These are phyloP conservation scores for Monochamus alternatus DNA, from an alignment of 2,888 invertebrate genomes.

Conservation along the genomic window DNA sequence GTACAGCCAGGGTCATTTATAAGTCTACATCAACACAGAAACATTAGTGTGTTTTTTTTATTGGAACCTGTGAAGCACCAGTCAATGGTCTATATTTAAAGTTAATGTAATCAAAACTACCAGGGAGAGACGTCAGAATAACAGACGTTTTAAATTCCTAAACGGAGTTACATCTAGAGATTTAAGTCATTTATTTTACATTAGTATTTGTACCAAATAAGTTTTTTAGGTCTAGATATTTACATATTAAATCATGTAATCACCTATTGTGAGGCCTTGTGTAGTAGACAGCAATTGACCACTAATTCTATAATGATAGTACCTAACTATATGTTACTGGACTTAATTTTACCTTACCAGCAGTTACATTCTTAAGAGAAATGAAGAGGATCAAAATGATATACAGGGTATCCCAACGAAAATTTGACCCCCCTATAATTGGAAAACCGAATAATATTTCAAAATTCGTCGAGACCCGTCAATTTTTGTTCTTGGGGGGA, in stretches of 20 bases:
- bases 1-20: constrained; percentile 35
- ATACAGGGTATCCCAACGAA: too few species aligned
- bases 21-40: constrained; percentile 40
- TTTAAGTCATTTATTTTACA: constrained; percentile 34
- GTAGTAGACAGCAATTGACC: background rate
- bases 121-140: constrained; percentile 11
- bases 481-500: too few species aligned
- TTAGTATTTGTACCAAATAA: constrained; percentile 20
- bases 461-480: too few species aligned
- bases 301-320: constrained; percentile 10
- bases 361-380: background rate
- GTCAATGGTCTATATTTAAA: constrained; percentile 34
- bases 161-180: constrained; percentile 26
- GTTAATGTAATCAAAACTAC: constrained; percentile 35
- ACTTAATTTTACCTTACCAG: background rate
- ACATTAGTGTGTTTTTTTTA: constrained; percentile 31
- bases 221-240: constrained; percentile 16
- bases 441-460: too few species aligned
- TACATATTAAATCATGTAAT: constrained; percentile 27
- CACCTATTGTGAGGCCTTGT: background rate
- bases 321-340: background rate
- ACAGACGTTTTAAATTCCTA: constrained; percentile 24
- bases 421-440: too few species aligned
- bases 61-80: background rate
- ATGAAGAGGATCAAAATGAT: too few species aligned